phyloP scores from a whole-genome alignment of 2,888 invertebrate genomes.

The Protonemura montana region DNA sequence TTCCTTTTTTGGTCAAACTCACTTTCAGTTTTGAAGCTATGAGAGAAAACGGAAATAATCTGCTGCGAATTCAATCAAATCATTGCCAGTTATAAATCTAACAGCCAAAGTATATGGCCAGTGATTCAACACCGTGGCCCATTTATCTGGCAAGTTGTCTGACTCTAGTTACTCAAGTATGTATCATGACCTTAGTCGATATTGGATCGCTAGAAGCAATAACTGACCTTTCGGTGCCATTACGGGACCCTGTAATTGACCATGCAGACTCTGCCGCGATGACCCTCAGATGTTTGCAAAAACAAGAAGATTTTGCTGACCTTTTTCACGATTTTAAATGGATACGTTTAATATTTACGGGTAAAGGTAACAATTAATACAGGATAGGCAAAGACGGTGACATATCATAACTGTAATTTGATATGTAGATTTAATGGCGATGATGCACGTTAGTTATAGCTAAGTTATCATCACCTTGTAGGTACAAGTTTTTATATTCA shows the following conservation, averaged over 20 bases:
- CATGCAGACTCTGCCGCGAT: not conserved
- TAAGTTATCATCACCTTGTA: not conserved
- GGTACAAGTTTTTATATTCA: not conserved
- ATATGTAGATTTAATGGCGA: not conserved
- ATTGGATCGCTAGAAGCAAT: not conserved
- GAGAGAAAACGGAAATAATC: too few species aligned
- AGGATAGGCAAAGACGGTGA: not conserved
- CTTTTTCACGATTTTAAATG: not conserved
- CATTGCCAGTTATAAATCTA: too few species aligned
- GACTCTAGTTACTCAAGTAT: not conserved
- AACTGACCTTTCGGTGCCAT: not conserved
- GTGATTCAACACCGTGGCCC: not conserved
- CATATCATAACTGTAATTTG: not conserved
- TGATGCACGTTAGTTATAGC: not conserved
- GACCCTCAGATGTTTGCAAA: not conserved
- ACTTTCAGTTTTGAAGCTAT: too few species aligned
- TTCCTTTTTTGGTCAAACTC: too few species aligned
- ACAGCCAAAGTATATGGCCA: too few species aligned
- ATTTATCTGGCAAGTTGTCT: not conserved
- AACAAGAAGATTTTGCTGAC: constrained; percentile 7
- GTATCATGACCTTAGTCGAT: not conserved
- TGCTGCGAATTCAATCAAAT: too few species aligned
- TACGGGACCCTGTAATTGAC: constrained; percentile 7
- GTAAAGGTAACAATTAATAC: too few species aligned
- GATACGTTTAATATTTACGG: not conserved